Percentiles rank a stretch among this genome's conserved stretches.
Evolutionary conservation across 2,797 vertebrate genomes (phyloP).

Genomic region (Spheniscus humboldti): DNA sequence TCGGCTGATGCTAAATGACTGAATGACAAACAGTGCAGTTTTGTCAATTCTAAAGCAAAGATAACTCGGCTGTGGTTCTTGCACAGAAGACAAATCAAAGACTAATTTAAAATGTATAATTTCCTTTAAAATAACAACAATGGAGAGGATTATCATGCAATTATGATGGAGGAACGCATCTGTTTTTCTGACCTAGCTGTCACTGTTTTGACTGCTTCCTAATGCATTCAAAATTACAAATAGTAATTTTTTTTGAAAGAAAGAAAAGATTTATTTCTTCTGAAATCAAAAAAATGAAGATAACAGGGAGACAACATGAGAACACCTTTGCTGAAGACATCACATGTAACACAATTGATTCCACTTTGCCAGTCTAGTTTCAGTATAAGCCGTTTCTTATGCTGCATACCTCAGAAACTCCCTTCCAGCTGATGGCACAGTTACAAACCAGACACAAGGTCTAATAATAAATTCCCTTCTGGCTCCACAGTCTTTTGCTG

Average conservation of each 20-base stretch:
- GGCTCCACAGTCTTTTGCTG: neutral
- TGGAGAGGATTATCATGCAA: neutral
- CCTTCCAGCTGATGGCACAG: neutral
- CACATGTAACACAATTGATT: neutral
- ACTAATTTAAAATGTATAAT: constrained; percentile 43
- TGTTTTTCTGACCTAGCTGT: constrained; percentile 41
- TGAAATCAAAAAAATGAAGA: neutral
- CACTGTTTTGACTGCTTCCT: constrained; percentile 14
- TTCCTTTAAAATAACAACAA: constrained; percentile 37
- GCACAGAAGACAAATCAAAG: neutral
- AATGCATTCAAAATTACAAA: constrained; percentile 12
- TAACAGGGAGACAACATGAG: neutral
- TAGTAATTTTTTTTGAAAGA: neutral
- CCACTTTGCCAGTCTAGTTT: neutral
- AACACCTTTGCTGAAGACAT: neutral
- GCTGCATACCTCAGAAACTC: neutral
- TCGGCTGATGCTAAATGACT: neutral
- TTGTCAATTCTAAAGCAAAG: constrained; percentile 14
- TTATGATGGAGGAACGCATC: neutral
- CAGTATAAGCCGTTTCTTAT: neutral
- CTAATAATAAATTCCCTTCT: neutral
- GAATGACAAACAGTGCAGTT: neutral
- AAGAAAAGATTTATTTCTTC: neutral
- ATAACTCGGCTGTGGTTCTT: neutral
- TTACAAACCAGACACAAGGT: neutral